Conservation (phyloP, 1,140 invertebrate genomes). For the Aphelinus certus region DNA sequence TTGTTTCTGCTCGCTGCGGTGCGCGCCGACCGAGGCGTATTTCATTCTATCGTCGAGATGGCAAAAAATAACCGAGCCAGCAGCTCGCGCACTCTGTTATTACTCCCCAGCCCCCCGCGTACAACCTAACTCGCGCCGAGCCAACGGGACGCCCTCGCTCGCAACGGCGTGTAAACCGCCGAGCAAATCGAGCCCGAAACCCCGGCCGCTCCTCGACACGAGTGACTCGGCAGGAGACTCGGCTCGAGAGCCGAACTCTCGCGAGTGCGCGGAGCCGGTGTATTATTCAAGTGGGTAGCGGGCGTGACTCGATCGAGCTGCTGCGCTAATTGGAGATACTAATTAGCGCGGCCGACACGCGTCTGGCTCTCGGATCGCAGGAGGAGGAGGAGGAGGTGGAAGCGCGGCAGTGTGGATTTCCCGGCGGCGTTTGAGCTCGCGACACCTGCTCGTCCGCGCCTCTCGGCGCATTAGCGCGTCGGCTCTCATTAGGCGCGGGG, state of each 20-base stretch:
- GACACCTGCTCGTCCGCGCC: not conserved
- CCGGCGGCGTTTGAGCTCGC: no score
- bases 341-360: constrained; percentile 13
- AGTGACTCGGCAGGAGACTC: no score
- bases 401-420: no score
- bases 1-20: no score
- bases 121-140: no score
- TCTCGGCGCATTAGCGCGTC: not conserved
- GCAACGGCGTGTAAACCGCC: no score
- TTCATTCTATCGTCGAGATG: constrained; percentile 16
- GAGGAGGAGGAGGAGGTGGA: no score
- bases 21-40: constrained; percentile 12
- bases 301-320: not conserved
- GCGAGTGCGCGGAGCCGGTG: not conserved
- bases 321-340: constrained; percentile 33
- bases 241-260: not conserved
- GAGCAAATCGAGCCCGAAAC: no score
- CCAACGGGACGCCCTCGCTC: no score
- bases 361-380: not conserved
- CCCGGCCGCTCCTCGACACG: no score
- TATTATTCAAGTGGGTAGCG: not conserved
- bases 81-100: not conserved
- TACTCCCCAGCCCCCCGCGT: not conserved
- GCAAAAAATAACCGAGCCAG: not conserved
- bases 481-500: constrained; percentile 6